phyloP scores from a whole-genome alignment of 2,113 vertebrate genomes.

The Perccottus glenii region DNA sequence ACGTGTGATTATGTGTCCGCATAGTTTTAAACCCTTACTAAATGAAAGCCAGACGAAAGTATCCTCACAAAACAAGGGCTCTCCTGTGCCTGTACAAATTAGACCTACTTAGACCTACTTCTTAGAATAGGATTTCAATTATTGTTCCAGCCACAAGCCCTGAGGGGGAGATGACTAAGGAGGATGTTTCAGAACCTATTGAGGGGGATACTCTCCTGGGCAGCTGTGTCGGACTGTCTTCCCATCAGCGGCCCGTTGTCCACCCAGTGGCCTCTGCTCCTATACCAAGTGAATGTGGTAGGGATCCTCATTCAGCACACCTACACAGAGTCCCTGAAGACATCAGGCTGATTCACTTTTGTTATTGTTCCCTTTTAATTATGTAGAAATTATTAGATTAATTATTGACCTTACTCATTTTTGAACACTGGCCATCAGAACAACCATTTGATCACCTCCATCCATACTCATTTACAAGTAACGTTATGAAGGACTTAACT shows the following conservation, averaged over 20 bases:
- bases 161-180: slow-evolving; percentile 81
- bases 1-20: background rate
- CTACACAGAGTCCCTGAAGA: background rate
- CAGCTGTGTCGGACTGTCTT: slow-evolving; percentile 74
- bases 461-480: too few species aligned
- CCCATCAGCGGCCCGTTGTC: slow-evolving; percentile 77
- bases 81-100: slow-evolving; percentile 7
- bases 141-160: slow-evolving; percentile 53
- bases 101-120: slow-evolving; percentile 60
- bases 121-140: slow-evolving; percentile 60
- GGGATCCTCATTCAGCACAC: slow-evolving; percentile 39
- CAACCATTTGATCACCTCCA: background rate
- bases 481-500: too few species aligned
- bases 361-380: too few species aligned
- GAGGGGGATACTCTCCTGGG: slow-evolving; percentile 80
- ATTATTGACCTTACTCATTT: background rate
- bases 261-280: slow-evolving; percentile 94
- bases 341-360: background rate
- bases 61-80: background rate
- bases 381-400: background rate
- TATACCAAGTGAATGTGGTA: slow-evolving; percentile 95
- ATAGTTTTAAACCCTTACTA: background rate
- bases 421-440: background rate
- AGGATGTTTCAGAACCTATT: slow-evolving; percentile 74
- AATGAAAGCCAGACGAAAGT: slow-evolving; percentile 9